Evolutionary conservation across 1,140 invertebrate species (phyloP), one percentile per base, ranked within the genome.

Genomic region (Dufourea novaeangliae): DNA sequence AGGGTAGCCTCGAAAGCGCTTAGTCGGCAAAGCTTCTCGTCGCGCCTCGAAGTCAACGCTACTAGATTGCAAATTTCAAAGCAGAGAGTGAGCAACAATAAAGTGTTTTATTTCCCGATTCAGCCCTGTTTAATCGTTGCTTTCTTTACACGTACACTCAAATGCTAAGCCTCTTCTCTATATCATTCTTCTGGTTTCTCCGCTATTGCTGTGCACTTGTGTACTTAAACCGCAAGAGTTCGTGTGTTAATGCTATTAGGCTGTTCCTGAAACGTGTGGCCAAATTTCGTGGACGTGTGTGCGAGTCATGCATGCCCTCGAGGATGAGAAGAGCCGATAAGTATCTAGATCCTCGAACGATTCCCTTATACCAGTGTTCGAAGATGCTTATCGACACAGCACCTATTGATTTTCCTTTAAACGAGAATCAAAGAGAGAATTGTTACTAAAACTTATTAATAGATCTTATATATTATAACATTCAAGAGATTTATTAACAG

Each of bases 61-160:
- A 79, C 68, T 54, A 70, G 41, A 70, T 84, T n/a, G 68, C 68
- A 63, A 80, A 78, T 62, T 75, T 56, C 14, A 76, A 79, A 85
- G 82, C 73, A 79, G 78, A 84, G 82, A 84, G 78, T 84, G 82
- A 85, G 82, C 73, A 84, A 78, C 39, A 52, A 84, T 75, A 80
- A 80, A 78, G 22, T 25, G 63, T 59, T 17, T 57, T n/a, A n/a
- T n/a, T 64, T 59, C 46, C 56, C 29, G 20, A 56, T 41, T 84
- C 52, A 32, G 27, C 11, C 20, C n/a, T 56, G 50, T 57, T 77
- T 80, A 7, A 11, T 14, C 34, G n/a, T 39, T 62, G 39, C 27
- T 25, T 59, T 39, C 14, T n/a, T 66, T 32, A 10, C 27, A 11
- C 39, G 41, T 46, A 62, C 11, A 22, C 63, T 41, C 52, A 27